Evolutionary conservation across 1,140 invertebrate genomes (phyloP).

Genomic region (Platyscapa corneri): DNA sequence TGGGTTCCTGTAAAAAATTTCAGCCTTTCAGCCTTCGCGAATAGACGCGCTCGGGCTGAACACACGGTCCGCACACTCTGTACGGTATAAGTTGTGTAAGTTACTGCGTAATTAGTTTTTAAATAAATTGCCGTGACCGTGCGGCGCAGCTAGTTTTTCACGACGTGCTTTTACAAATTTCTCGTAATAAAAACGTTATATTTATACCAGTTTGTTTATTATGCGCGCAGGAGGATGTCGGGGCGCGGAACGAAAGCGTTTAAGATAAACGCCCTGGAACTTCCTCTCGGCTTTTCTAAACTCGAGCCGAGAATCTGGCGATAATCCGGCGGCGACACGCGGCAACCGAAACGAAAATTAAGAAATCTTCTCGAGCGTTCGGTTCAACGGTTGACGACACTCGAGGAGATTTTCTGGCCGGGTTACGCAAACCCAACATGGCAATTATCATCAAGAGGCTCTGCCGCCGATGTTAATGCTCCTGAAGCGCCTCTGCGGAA

Average conservation of each 20-base stretch:
- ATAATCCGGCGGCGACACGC: neutral
- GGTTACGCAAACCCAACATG: neutral
- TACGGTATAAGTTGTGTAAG: conserved; percentile 20
- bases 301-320: neutral
- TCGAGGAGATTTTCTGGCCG: neutral
- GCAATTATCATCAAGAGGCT: neutral
- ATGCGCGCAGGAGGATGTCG: neutral
- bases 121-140: neutral
- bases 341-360: neutral
- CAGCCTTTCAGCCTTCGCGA: neutral
- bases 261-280: neutral
- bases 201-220: conserved; percentile 25
- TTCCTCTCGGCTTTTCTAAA: neutral
- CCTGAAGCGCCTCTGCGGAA: too few species aligned
- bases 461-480: too few species aligned
- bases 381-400: too few species aligned
- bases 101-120: conserved; percentile 31
- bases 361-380: neutral
- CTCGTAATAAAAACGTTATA: conserved; percentile 20
- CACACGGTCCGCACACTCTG: neutral
- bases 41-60: neutral
- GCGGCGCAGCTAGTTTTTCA: conserved; percentile 8
- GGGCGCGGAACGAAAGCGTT: neutral
- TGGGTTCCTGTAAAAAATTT: conserved; percentile 2
- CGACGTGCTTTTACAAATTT: conserved; percentile 15